These are phyloP conservation scores for Aphelinus certus DNA, from an alignment of 1,140 invertebrate genomes.

Conservation along the genomic window DNA sequence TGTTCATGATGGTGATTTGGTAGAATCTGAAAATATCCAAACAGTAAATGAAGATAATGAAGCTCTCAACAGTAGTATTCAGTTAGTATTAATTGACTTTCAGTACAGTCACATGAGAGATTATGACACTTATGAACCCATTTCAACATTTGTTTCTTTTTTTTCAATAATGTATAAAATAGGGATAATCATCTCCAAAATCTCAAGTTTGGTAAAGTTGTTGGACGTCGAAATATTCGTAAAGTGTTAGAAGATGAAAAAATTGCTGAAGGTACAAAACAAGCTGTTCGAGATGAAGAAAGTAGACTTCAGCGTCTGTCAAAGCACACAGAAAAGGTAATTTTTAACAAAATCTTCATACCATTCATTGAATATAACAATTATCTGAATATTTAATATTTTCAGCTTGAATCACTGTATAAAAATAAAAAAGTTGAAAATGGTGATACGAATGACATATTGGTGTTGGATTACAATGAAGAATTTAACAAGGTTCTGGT, in stretches of 20 bases:
- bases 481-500: slow-evolving; percentile 82
- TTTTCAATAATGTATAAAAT: too few species aligned
- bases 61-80: too few species aligned
- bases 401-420: background rate
- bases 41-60: too few species aligned
- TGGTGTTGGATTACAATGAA: slow-evolving; percentile 85
- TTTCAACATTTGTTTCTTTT: too few species aligned
- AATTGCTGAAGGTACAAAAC: slow-evolving; percentile 80
- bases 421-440: slow-evolving; percentile 11
- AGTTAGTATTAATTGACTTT: too few species aligned
- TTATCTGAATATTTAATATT: background rate
- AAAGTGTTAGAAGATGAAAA: slow-evolving; percentile 82
- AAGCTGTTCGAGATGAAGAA: slow-evolving; percentile 87
- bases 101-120: too few species aligned
- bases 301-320: slow-evolving; percentile 85
- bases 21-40: too few species aligned
- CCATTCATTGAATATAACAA: background rate
- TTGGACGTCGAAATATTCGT: slow-evolving; percentile 80
- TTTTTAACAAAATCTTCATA: slow-evolving; percentile 3
- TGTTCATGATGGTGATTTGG: too few species aligned
- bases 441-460: slow-evolving; percentile 65
- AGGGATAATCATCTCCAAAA: too few species aligned
- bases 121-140: too few species aligned
- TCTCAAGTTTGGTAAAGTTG: too few species aligned
- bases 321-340: slow-evolving; percentile 75